Percentiles rank a stretch among this genome's conserved stretches.
phyloP scores from a whole-genome alignment of 1,140 invertebrate species.

The Nomia melanderi region DNA sequence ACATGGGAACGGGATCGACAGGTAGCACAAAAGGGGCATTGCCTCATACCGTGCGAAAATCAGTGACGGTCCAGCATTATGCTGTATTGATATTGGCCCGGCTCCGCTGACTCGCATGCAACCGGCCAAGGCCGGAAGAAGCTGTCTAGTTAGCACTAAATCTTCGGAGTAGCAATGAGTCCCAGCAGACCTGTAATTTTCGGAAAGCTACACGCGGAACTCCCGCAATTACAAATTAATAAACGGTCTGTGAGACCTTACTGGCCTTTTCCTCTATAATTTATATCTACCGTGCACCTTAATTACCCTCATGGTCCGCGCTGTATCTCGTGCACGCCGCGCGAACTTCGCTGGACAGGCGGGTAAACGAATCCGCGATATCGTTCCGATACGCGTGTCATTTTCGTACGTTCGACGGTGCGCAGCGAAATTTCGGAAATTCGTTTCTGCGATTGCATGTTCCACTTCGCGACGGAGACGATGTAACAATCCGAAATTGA shows the following conservation, averaged over 20 bases:
- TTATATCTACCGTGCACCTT: constrained; percentile 63
- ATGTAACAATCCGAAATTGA: background rate
- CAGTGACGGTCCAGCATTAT: constrained; percentile 5
- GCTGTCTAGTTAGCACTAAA: constrained; percentile 63
- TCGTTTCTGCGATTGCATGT: background rate
- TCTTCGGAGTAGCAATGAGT: constrained; percentile 60
- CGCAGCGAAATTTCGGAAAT: background rate
- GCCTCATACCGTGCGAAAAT: constrained; percentile 45
- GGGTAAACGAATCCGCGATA: background rate
- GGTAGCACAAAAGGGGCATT: constrained; percentile 40
- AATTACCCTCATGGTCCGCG: constrained; percentile 57
- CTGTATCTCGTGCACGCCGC: constrained; percentile 9
- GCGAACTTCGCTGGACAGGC: constrained; percentile 47
- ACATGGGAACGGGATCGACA: constrained; percentile 61
- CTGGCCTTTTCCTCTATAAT: constrained; percentile 61
- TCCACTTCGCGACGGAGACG: background rate
- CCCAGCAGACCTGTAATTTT: constrained; percentile 67
- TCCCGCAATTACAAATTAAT: constrained; percentile 72
- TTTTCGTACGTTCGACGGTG: background rate
- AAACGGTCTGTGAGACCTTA: constrained; percentile 62
- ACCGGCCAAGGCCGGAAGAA: constrained; percentile 54
- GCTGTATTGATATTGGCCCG: constrained; percentile 33
- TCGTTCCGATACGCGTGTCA: too few relatives aligned
- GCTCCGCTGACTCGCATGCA: background rate
- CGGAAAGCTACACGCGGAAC: constrained; percentile 59